Conservation (phyloP, 2,113 vertebrate genomes). For the Pomatostomus ruficeps region DNA sequence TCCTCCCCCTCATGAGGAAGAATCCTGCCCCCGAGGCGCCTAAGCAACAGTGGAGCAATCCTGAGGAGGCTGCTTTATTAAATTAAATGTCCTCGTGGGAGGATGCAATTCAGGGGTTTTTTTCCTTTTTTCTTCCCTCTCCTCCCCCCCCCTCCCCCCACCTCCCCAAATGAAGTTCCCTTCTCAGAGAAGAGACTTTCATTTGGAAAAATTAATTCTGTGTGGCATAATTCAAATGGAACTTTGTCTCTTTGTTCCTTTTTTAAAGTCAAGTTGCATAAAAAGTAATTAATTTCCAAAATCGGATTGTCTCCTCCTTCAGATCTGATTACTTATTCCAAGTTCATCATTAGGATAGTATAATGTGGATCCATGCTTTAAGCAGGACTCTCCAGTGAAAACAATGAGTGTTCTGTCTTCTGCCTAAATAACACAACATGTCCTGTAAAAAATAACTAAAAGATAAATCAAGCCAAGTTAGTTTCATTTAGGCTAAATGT, state of each 20-base stretch:
- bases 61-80: slow-evolving; percentile 48
- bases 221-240: background rate
- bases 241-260: background rate
- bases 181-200: background rate
- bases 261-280: background rate
- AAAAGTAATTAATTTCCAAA: background rate
- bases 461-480: background rate
- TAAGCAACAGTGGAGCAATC: slow-evolving; percentile 52
- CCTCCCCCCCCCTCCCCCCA: no score
- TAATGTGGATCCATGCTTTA: background rate
- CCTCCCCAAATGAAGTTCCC: background rate
- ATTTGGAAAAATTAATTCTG: background rate
- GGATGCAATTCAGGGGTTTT: background rate
- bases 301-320: background rate
- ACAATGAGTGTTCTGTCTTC: background rate
- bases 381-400: background rate
- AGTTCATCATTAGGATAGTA: background rate
- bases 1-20: slow-evolving; percentile 60
- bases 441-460: slow-evolving; percentile 1
- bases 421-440: slow-evolving; percentile 4
- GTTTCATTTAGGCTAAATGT: slow-evolving; percentile 1
- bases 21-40: slow-evolving; percentile 44
- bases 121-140: background rate
- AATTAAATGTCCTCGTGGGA: slow-evolving; percentile 53
- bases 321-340: background rate